Conservation (phyloP, 2,113 vertebrate species). For the Ptyas mucosa region DNA sequence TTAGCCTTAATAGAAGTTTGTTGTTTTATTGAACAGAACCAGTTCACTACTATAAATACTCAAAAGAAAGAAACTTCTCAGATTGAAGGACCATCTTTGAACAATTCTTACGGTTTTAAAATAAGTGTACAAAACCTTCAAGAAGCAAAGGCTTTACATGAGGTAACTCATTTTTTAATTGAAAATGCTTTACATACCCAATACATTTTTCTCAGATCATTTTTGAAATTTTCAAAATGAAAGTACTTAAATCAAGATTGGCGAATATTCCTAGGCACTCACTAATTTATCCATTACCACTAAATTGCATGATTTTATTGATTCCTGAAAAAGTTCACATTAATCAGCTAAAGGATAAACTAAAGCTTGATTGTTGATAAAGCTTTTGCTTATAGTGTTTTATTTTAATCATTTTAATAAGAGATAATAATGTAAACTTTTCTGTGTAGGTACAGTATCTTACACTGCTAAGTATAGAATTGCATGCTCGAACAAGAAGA, state of each 20-base stretch:
- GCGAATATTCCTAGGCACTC: background rate
- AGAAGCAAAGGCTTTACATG: slow-evolving; percentile 95
- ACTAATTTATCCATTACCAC: background rate
- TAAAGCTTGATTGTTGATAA: background rate
- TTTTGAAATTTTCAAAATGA: background rate
- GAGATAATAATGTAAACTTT: slow-evolving; percentile 13
- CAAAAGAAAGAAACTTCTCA: slow-evolving; percentile 88
- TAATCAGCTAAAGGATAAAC: background rate
- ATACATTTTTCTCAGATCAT: background rate
- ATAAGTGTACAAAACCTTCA: slow-evolving; percentile 93
- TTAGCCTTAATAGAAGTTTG: background rate
- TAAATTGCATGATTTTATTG: background rate
- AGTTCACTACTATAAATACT: slow-evolving; percentile 80
- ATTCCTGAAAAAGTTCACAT: background rate
- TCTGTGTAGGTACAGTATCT: slow-evolving; percentile 86
- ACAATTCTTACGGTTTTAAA: slow-evolving; percentile 95
- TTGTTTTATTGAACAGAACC: slow-evolving; percentile 75
- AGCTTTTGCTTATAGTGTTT: slow-evolving; percentile 4
- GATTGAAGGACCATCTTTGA: slow-evolving; percentile 93
- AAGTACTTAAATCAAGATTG: background rate
- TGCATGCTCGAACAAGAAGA: slow-evolving; percentile 89
- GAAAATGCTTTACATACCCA: background rate
- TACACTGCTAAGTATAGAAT: slow-evolving; percentile 91
- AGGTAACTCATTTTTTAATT: slow-evolving; percentile 71
- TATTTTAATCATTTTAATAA: background rate